Evolutionary conservation across 2,888 invertebrate species (phyloP), one percentile per base, ranked within the genome.

Genomic region (Theretra japonica): DNA sequence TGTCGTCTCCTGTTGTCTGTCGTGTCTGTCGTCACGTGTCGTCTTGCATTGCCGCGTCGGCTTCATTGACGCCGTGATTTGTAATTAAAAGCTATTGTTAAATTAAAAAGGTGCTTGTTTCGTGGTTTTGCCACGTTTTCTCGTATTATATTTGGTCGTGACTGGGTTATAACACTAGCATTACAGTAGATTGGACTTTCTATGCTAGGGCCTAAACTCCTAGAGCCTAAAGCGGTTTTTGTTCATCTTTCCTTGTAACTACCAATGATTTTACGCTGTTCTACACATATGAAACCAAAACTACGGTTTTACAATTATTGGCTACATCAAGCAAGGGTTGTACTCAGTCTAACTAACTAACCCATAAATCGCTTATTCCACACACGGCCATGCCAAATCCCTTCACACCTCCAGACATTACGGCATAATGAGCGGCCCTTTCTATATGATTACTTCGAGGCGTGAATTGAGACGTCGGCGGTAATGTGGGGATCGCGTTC

Each of bases 401-500:
- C 48, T 15, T 21, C 65, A 30, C 62, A 62, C 41, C 41, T 48
- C 23, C 65, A 48, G 53, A n/a, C n/a, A 53, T 17, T 48, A 23
- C n/a, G 48, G 23, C 6, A 65, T 56, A 62, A 56, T 71, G 19
- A 71, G 65, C 5, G 30, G 53, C 25, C 50, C 23, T 23, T 48
- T 71, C 23, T 71, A 53, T n/a, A 33, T 65, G 62, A 65, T 30
- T 71, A 62, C 56, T 4, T 17, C 21, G 70, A 72, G 25, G 69
- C 23, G 60, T 72, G 53, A 69, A 69, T 53, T 50, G 58, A 60
- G 69, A 72, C 69, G 50, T 72, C 59, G 50, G 41, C 30, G 70
- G 74, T 75, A 75, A 77, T 73, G 77, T 70, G 76, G 74, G 75
- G 77, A 77, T 77, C 73, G 76, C 76, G 74, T 78, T 77, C 75